Evolutionary conservation across 2,797 vertebrate genomes (phyloP).

Genomic region (Siniperca scherzeri): DNA sequence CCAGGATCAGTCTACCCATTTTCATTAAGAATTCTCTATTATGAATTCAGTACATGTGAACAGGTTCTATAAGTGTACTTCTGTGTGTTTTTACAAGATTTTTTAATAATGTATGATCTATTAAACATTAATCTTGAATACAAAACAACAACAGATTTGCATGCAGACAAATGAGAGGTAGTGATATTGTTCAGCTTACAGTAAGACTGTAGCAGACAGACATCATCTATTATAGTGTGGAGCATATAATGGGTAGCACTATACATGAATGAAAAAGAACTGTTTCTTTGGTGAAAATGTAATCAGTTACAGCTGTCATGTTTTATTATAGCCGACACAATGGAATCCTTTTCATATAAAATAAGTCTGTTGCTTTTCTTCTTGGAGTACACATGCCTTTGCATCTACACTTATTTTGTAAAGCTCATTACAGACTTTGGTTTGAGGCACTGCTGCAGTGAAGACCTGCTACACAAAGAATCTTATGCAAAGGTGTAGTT

Average conservation of each 20-base stretch:
- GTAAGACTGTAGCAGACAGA: conserved; percentile 15
- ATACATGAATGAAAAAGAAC: conserved; percentile 1
- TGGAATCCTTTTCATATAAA: not conserved
- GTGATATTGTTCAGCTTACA: conserved; percentile 6
- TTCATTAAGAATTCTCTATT: not conserved
- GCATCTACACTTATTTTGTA: conserved; percentile 15
- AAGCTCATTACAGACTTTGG: conserved; percentile 30
- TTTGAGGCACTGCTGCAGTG: not conserved
- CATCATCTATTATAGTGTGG: conserved; percentile 7
- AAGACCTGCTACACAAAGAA: conserved; percentile 12
- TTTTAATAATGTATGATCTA: not conserved
- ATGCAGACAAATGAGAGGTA: conserved; percentile 27
- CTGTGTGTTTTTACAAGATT: not conserved
- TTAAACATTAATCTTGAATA: conserved; percentile 4
- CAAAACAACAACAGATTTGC: conserved; percentile 31
- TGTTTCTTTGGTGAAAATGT: conserved; percentile 1
- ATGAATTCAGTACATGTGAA: conserved; percentile 14
- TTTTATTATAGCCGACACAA: conserved; percentile 20
- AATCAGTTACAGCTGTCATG: conserved; percentile 20
- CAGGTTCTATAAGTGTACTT: not conserved
- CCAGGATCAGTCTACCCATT: not conserved
- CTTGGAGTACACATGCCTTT: not conserved
- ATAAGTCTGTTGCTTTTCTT: conserved; percentile 2
- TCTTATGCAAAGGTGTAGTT: conserved; percentile 38
- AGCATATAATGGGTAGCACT: not conserved